These are phyloP conservation scores for Norana najaformis DNA, from an alignment of 2,888 invertebrate genomes.

Conservation along the genomic window DNA sequence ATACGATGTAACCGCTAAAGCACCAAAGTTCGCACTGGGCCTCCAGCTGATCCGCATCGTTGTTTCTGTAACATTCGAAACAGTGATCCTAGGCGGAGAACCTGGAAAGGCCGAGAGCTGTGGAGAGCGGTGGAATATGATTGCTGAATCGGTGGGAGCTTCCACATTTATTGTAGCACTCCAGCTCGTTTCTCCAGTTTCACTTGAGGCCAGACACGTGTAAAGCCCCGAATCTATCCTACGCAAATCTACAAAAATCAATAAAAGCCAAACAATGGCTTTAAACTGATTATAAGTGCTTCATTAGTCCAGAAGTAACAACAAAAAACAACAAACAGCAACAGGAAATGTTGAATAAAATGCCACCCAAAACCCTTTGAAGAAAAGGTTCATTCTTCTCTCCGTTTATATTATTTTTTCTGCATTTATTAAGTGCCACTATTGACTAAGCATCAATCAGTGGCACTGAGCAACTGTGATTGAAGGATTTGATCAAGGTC, in stretches of 20 bases:
- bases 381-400: too few species aligned
- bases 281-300: background rate
- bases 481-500: too few species aligned
- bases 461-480: too few species aligned
- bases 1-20: constrained; percentile 42
- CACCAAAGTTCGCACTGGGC: constrained; percentile 43
- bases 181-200: constrained; percentile 73
- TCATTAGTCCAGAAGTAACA: background rate
- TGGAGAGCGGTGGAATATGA: constrained; percentile 47
- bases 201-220: constrained; percentile 79
- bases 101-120: constrained; percentile 47
- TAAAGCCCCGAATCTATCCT: constrained; percentile 75
- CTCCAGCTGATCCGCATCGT: constrained; percentile 44
- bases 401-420: background rate
- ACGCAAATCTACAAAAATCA: constrained; percentile 69
- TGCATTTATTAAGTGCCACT: too few species aligned
- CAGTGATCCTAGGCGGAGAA: constrained; percentile 40
- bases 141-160: constrained; percentile 65
- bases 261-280: background rate
- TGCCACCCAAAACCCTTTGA: background rate
- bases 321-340: background rate
- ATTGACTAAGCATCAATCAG: too few species aligned
- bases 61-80: constrained; percentile 41
- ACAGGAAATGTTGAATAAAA: background rate
- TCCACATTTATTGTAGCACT: constrained; percentile 33